These are phyloP conservation scores for Ecdyonurus torrentis DNA, from an alignment of 2,888 invertebrate genomes.

Conservation along the genomic window DNA sequence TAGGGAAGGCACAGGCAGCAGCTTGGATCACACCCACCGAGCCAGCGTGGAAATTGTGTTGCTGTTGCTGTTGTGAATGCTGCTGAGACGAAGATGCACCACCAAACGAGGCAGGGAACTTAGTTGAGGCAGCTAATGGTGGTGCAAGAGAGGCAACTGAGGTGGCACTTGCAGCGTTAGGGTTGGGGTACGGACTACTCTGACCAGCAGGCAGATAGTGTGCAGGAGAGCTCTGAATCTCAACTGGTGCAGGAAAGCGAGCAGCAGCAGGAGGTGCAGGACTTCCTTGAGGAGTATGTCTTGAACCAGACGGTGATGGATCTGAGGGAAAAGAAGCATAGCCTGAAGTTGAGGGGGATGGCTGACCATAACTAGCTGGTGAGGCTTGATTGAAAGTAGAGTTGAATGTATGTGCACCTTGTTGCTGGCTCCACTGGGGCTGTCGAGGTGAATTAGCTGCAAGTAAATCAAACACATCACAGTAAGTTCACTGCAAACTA, in stretches of 20 bases:
- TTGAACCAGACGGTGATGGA: conserved; percentile 23
- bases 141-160: conserved; percentile 13
- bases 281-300: conserved; percentile 31
- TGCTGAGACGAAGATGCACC: conserved; percentile 18
- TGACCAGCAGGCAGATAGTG: neutral
- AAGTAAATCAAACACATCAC: too few relatives aligned
- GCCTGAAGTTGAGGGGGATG: conserved; percentile 29
- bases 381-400: conserved; percentile 32
- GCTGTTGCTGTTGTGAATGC: conserved; percentile 8
- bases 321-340: conserved; percentile 23
- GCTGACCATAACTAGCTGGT: conserved; percentile 34
- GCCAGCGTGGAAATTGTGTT: conserved; percentile 1
- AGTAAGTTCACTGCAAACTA: too few relatives aligned
- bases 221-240: conserved; percentile 2
- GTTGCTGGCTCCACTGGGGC: conserved; percentile 18
- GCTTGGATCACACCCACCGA: conserved; percentile 10
- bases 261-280: conserved; percentile 34
- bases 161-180: conserved; percentile 10
- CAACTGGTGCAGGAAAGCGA: conserved; percentile 4
- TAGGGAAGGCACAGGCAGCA: conserved; percentile 12
- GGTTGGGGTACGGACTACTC: conserved; percentile 8
- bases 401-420: conserved; percentile 26
- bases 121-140: conserved; percentile 22
- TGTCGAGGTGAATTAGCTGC: conserved; percentile 22
- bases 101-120: conserved; percentile 19